Evolutionary conservation across 1,140 invertebrate genomes (phyloP).

Genomic region (Aphaenogaster ashmeadi): DNA sequence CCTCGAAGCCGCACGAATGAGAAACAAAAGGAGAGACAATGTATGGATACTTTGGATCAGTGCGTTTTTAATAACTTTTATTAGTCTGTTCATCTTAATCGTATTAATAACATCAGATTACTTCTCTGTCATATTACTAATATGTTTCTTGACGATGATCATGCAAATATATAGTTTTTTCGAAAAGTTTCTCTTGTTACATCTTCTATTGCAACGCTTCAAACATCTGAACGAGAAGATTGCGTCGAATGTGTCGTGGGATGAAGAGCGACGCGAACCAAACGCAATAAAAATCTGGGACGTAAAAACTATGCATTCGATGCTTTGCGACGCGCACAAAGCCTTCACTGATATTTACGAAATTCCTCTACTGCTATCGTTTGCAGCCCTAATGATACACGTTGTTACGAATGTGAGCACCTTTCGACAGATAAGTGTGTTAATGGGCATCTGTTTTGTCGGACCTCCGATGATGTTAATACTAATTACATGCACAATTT

Average conservation of each 20-base stretch:
- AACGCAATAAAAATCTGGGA: not conserved
- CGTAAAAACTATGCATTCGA: constrained; percentile 8
- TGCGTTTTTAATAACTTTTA: not conserved
- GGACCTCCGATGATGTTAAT: not conserved
- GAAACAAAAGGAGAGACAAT: constrained; percentile 8
- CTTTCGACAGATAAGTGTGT: not conserved
- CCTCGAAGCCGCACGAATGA: not conserved
- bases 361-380: not conserved
- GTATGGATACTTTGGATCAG: not conserved
- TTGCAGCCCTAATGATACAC: not conserved
- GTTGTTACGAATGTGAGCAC: not conserved
- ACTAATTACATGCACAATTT: constrained; percentile 18
- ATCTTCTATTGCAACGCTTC: constrained; percentile 14
- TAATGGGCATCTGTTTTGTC: not conserved
- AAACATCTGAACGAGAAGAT: constrained; percentile 37
- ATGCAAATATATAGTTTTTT: not conserved
- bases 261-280: not conserved
- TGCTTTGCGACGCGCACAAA: constrained; percentile 32
- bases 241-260: constrained; percentile 10
- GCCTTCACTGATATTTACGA: constrained; percentile 23
- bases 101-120: no score
- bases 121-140: no score
- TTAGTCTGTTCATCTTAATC: not conserved
- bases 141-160: no score
- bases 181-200: not conserved